These are phyloP conservation scores for Gymnodraco acuticeps DNA, from an alignment of 2,797 vertebrate genomes.

Conservation along the genomic window DNA sequence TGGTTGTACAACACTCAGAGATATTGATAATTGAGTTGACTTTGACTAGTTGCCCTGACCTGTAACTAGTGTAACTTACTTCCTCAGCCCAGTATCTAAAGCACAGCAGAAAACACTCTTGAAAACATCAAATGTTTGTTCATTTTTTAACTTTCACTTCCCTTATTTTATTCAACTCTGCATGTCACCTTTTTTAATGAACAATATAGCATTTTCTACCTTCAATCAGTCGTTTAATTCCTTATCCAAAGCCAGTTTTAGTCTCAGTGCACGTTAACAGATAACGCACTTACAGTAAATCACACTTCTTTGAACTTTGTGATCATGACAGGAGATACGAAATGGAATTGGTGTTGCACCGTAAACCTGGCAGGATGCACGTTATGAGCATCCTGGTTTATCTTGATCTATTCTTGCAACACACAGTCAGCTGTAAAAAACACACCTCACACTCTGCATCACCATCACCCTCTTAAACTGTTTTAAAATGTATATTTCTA, in stretches of 20 bases:
- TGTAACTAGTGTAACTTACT: not conserved
- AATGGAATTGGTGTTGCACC: no score
- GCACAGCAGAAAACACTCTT: not conserved
- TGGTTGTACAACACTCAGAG: no score
- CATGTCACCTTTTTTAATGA: not conserved
- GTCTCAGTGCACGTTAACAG: not conserved
- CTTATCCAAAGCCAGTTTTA: constrained; percentile 15
- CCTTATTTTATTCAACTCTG: not conserved
- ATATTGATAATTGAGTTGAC: no score
- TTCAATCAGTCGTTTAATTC: not conserved
- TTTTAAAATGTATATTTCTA: no score
- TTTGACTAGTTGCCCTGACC: not conserved
- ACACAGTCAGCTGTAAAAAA: no score
- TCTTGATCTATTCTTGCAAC: no score
- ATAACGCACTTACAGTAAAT: not conserved
- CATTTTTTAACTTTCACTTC: not conserved
- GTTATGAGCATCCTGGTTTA: no score
- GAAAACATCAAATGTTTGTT: not conserved
- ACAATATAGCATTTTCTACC: not conserved
- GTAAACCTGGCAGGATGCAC: no score
- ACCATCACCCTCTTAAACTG: no score
- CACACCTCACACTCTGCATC: no score
- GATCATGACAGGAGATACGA: no score
- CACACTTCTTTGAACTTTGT: no score
- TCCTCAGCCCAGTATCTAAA: not conserved